These are phyloP conservation scores for Triplophysa siluroides DNA, from an alignment of 2,113 vertebrate species.

Conservation along the genomic window DNA sequence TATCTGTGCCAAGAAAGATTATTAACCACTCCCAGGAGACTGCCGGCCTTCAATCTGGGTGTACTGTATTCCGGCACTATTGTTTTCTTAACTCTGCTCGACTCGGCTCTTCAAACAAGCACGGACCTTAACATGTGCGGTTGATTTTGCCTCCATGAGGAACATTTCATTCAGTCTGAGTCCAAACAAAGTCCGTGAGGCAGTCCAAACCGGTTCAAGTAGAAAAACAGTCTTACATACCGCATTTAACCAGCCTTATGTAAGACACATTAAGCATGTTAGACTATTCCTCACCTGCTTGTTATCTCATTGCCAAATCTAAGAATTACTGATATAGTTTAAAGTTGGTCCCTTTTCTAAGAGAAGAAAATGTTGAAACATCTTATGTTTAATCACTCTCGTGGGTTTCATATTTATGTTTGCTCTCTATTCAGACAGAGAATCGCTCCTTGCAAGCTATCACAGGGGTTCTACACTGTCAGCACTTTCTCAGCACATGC, in stretches of 20 bases:
- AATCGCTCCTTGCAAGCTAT: conserved; percentile 9
- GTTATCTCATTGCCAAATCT: conserved; percentile 1
- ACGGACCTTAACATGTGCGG: conserved; percentile 63
- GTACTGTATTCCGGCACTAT: conserved; percentile 59
- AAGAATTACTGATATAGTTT: conserved; percentile 1
- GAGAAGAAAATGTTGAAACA: neutral
- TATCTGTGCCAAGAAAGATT: conserved; percentile 51
- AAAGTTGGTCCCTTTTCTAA: conserved; percentile 8
- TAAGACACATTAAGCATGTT: conserved; percentile 3
- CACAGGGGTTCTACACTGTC: neutral
- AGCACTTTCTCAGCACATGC: neutral
- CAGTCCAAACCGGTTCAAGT: conserved; percentile 42
- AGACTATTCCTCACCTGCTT: conserved; percentile 2
- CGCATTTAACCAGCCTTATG: conserved; percentile 32
- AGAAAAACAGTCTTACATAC: conserved; percentile 43
- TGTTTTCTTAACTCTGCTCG: conserved; percentile 71
- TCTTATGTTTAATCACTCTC: conserved; percentile 1
- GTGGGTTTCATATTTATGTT: neutral
- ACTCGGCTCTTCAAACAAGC: conserved; percentile 67
- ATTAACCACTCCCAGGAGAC: conserved; percentile 61
- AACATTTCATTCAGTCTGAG: conserved; percentile 39
- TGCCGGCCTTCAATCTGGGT: conserved; percentile 62
- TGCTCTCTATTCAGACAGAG: neutral
- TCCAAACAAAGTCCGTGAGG: conserved; percentile 34
- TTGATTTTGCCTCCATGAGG: conserved; percentile 56